These are phyloP conservation scores for Malurus alboscapulatus DNA, from an alignment of 2,113 vertebrate species.

Conservation along the genomic window DNA sequence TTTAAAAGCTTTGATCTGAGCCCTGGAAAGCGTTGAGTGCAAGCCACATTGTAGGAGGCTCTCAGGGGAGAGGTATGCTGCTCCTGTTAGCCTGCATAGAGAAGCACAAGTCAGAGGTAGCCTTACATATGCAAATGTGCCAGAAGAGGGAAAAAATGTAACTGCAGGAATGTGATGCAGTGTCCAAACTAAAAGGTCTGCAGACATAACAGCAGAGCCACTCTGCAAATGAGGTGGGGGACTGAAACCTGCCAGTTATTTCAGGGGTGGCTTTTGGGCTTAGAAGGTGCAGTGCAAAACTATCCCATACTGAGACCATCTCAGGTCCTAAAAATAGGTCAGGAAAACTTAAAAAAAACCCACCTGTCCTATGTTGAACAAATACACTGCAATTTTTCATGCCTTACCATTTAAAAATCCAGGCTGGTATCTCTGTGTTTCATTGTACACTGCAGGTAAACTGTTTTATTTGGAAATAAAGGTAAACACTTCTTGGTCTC, in stretches of 20 bases:
- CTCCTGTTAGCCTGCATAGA: neutral
- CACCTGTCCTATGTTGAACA: neutral
- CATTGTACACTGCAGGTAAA: neutral
- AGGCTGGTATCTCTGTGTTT: neutral
- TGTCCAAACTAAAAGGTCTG: neutral
- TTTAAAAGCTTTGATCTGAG: neutral
- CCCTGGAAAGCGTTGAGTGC: neutral
- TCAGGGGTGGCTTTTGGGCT: neutral
- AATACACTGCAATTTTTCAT: neutral
- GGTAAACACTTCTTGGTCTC: neutral
- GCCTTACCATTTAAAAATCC: neutral
- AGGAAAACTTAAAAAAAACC: neutral
- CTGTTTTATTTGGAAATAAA: neutral
- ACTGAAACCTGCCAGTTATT: neutral
- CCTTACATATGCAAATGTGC: neutral
- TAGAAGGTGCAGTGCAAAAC: neutral
- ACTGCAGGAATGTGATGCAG: neutral
- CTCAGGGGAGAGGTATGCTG: neutral
- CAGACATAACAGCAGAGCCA: neutral
- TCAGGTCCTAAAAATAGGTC: neutral
- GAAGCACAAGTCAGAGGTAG: neutral
- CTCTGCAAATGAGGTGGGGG: accelerated
- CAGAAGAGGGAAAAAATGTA: neutral
- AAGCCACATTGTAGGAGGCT: neutral
- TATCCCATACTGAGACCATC: neutral